phyloP scores from a whole-genome alignment of 2,888 invertebrate species.

The Cordilura impudica region DNA sequence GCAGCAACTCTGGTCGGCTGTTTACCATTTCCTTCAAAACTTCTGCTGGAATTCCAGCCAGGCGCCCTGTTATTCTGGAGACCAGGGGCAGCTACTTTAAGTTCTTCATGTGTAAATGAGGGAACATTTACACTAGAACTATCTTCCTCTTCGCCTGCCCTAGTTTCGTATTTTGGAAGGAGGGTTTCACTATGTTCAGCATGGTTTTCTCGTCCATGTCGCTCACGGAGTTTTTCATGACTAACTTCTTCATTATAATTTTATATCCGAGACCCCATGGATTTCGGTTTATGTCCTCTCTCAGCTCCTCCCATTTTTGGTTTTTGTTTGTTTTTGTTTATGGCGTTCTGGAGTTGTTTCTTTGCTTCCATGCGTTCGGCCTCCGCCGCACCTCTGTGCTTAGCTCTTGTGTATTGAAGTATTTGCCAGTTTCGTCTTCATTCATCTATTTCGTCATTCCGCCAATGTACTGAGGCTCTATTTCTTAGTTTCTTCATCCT shows the following conservation, averaged over 20 bases:
- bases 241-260: slow-evolving; percentile 9
- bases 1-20: slow-evolving; percentile 14
- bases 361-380: slow-evolving; percentile 4
- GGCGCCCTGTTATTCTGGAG: slow-evolving; percentile 12
- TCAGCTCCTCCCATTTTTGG: too few relatives aligned
- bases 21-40: neutral
- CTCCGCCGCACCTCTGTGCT: neutral
- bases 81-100: neutral
- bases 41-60: slow-evolving; percentile 8
- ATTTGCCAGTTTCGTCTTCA: too few relatives aligned
- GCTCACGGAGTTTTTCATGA: neutral
- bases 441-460: too few relatives aligned
- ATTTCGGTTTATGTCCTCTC: slow-evolving; percentile 18
- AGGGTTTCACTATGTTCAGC: neutral
- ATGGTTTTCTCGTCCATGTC: neutral
- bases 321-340: neutral
- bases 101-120: neutral
- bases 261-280: slow-evolving; percentile 22
- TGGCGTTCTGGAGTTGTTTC: neutral
- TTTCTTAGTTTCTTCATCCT: too few relatives aligned
- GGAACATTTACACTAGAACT: too few relatives aligned
- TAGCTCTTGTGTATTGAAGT: slow-evolving; percentile 16
- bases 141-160: too few relatives aligned
- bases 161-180: neutral
- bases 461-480: too few relatives aligned